Evolutionary conservation across 2,113 vertebrate genomes (phyloP).

Genomic region (Microcebus jonahi): DNA sequence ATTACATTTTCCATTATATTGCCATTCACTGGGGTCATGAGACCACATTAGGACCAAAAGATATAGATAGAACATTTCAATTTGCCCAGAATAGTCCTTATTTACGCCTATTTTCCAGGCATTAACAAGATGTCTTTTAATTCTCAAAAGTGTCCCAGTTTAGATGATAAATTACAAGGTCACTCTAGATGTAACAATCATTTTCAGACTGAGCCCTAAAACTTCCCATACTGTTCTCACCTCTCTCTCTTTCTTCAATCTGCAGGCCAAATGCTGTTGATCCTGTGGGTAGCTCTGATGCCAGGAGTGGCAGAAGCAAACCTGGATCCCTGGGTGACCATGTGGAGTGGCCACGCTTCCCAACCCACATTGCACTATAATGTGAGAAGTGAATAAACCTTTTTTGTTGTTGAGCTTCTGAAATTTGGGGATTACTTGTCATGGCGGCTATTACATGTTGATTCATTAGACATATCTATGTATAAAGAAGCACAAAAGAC

Average conservation of each 20-base stretch:
- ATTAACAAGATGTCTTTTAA: background rate
- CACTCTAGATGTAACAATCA: background rate
- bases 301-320: no score
- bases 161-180: background rate
- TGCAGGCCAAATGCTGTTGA: accelerated
- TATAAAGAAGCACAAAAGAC: background rate
- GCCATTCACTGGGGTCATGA: no score
- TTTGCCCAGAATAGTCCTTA: background rate
- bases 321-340: background rate
- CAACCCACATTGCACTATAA: accelerated
- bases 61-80: background rate
- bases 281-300: no score
- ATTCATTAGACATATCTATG: background rate
- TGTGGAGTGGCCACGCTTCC: no score
- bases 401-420: background rate
- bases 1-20: background rate
- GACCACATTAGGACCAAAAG: background rate
- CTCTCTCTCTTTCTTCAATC: background rate
- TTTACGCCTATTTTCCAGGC: background rate
- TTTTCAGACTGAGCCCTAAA: background rate
- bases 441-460: background rate
- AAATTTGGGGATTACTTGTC: background rate
- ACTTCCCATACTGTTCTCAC: accelerated
- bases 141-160: background rate
- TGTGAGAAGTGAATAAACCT: background rate